Evolutionary conservation across 2,888 invertebrate species (phyloP), one percentile per base, ranked within the genome.

Genomic region (Zelleria hepariella): DNA sequence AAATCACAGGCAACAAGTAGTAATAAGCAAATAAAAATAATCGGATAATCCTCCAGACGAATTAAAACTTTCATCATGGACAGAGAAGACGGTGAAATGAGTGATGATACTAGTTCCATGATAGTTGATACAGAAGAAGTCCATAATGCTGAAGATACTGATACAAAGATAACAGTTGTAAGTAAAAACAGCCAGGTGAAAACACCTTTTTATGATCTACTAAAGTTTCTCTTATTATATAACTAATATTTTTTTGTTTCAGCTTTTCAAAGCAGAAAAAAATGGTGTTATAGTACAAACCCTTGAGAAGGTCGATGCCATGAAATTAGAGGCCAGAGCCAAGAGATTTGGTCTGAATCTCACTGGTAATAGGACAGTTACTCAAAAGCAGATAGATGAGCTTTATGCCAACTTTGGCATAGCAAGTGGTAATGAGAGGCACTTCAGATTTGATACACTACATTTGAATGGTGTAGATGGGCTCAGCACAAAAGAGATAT

Each of bases 401-500:
- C 73, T 89, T 0, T 89, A 89, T 68, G 63, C 68, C 10, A 85
- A 86, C 67, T 80, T 78, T 70, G 86, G 82, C 20, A 81, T 89
- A 60, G 86, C 86, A 65, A 81, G 87, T 68, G 90, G 89, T 26
- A 91, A 90, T 71, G 92, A 92, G 71, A 89, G 91, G 67, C 91
- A 92, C 72, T 89, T 92, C 64, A 89, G 94, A 64, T 90, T 94
- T 68, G 94, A 95, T 77, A 92, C 94, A 21, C 80, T 96, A 56
- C 94, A 95, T 75, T 85, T 96, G 73, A 86, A 92, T 72, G 96
- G 96, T 57, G 92, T 94, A 0, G 91, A 93, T 67, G 91, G 93
- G 42, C 92, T 96, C 89, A 93, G 90, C 66, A 94, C 95, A 2
- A 91, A 92, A 73, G 95, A 96, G 75, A 91, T 96, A 57, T 93